Evolutionary conservation across 2,113 vertebrate genomes (phyloP).

Genomic region (Syrrhaptes paradoxus): DNA sequence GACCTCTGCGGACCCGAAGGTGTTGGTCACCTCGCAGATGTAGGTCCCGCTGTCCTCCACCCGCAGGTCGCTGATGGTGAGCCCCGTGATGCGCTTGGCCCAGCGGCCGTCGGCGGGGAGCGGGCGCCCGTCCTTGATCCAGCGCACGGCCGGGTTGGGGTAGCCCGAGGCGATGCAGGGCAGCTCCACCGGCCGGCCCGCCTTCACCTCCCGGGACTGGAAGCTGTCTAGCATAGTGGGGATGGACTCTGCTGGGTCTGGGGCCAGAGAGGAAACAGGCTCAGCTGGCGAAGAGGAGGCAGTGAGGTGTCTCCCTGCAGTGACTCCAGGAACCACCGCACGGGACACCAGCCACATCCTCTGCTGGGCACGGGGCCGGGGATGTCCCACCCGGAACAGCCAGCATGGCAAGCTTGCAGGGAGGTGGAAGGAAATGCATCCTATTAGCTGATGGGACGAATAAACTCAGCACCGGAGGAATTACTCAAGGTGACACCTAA

Average conservation of each 20-base stretch:
- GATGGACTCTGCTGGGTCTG: slow-evolving; percentile 92
- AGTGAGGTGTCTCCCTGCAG: not conserved
- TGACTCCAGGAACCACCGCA: no score
- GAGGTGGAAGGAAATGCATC: not conserved
- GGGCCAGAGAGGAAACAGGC: not conserved
- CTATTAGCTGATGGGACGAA: slow-evolving; percentile 8
- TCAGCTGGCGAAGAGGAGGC: accelerated
- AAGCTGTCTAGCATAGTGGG: slow-evolving; percentile 94
- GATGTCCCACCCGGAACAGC: not conserved
- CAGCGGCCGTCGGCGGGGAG: slow-evolving; percentile 91
- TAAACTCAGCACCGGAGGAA: slow-evolving; percentile 47
- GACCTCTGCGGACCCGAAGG: slow-evolving; percentile 95
- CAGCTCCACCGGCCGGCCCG: slow-evolving; percentile 87
- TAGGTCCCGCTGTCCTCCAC: slow-evolving; percentile 96
- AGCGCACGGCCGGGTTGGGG: slow-evolving; percentile 92
- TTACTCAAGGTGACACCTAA: slow-evolving; percentile 76
- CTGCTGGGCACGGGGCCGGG: accelerated
- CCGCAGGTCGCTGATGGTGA: slow-evolving; percentile 89
- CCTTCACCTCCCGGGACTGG: slow-evolving; percentile 89
- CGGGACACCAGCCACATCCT: not conserved
- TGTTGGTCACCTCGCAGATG: slow-evolving; percentile 98
- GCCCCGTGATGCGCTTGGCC: slow-evolving; percentile 89
- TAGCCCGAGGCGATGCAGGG: slow-evolving; percentile 95
- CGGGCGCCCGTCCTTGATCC: slow-evolving; percentile 94
- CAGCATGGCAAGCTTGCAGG: accelerated